These are phyloP conservation scores for Lutraria lutraria DNA, from an alignment of 2,888 invertebrate genomes.

Conservation along the genomic window DNA sequence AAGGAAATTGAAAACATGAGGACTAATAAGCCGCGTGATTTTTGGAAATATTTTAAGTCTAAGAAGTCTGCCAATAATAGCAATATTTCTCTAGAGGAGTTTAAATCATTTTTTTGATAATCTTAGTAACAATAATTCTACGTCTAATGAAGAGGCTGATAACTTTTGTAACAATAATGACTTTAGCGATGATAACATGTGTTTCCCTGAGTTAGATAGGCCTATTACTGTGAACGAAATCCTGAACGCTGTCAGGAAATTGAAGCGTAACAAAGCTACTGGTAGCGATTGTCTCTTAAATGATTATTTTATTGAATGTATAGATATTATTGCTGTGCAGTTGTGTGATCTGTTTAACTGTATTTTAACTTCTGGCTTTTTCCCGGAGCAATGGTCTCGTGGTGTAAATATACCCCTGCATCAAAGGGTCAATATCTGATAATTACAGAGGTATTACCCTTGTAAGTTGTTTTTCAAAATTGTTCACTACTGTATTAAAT, in stretches of 20 bases:
- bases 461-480: too few species aligned
- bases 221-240: constrained; percentile 31
- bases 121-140: too few species aligned
- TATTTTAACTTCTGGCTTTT: constrained; percentile 28
- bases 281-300: constrained; percentile 36
- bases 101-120: too few species aligned
- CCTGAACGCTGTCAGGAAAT: constrained; percentile 10
- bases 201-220: constrained; percentile 26
- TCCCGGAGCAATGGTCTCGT: not conserved
- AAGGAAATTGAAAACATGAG: too few species aligned
- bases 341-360: constrained; percentile 41
- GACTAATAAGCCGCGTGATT: too few species aligned
- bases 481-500: too few species aligned
- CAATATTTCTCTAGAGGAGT: too few species aligned
- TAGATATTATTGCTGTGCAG: constrained; percentile 22
- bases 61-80: too few species aligned
- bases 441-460: too few species aligned
- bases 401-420: too few species aligned
- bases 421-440: too few species aligned
- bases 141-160: constrained; percentile 23
- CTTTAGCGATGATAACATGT: not conserved
- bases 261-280: constrained; percentile 31
- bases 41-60: too few species aligned
- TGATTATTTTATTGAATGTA: constrained; percentile 41
- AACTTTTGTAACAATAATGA: constrained; percentile 1